Percentiles rank a stretch among this genome's conserved stretches.
These are phyloP conservation scores for Eidolon helvum DNA, from an alignment of 2,113 vertebrate genomes.

Conservation along the genomic window DNA sequence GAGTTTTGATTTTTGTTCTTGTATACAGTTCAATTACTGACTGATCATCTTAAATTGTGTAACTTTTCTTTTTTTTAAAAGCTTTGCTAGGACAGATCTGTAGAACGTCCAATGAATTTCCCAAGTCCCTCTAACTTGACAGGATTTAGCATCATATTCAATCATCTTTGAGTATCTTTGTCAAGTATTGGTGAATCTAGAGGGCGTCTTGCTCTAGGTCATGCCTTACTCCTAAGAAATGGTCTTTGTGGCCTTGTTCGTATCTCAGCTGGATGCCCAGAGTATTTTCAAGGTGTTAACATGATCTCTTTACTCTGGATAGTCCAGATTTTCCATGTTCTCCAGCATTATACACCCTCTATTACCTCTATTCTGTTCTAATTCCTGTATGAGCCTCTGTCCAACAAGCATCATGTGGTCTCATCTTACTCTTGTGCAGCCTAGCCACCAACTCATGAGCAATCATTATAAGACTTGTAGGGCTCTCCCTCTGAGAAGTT, in stretches of 20 bases:
- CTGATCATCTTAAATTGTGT: neutral
- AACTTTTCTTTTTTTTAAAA: neutral
- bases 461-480: neutral
- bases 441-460: neutral
- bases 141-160: neutral
- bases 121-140: neutral
- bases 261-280: neutral
- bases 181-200: neutral
- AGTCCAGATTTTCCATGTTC: neutral
- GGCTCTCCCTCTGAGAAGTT: neutral
- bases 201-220: neutral
- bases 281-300: neutral
- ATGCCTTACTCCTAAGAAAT: neutral
- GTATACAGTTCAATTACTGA: neutral
- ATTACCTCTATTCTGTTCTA: neutral
- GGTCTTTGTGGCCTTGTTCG: neutral
- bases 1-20: slow-evolving; percentile 2
- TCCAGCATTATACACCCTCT: neutral
- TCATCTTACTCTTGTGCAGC: neutral
- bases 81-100: neutral
- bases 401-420: neutral
- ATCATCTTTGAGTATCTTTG: neutral
- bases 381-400: neutral
- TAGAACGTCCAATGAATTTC: neutral
- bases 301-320: neutral